phyloP scores from a whole-genome alignment of 2,113 vertebrate genomes.

The Tichodroma muraria region DNA sequence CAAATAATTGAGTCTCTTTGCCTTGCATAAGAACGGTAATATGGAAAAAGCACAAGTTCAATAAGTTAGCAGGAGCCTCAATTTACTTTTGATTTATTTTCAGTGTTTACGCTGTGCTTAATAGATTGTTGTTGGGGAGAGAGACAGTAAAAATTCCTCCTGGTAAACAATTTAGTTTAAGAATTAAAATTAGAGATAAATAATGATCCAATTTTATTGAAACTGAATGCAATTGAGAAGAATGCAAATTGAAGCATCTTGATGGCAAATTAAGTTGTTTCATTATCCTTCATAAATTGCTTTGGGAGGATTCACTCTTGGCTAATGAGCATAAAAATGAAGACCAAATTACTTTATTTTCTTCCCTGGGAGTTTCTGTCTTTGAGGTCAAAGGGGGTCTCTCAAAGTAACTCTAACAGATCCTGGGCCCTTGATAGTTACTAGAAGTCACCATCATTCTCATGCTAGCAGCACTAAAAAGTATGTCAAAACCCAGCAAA shows the following conservation, averaged over 20 bases:
- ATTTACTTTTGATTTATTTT: constrained; percentile 64
- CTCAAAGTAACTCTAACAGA: not conserved
- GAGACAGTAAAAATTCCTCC: constrained; percentile 31
- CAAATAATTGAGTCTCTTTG: constrained; percentile 5
- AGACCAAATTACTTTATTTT: not conserved
- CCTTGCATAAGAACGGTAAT: not conserved
- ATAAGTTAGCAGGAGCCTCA: constrained; percentile 30
- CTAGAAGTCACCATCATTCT: not conserved
- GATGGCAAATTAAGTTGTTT: constrained; percentile 53
- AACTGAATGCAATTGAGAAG: not conserved
- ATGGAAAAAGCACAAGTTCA: constrained; percentile 26
- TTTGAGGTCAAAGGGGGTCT: not conserved
- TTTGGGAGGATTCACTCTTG: constrained; percentile 26
- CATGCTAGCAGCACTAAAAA: not conserved
- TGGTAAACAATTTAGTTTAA: constrained; percentile 56
- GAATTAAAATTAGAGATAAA: constrained; percentile 60
- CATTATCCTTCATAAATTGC: constrained; percentile 56
- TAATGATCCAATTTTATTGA: constrained; percentile 44
- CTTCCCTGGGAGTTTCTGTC: not conserved
- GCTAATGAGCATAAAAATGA: constrained; percentile 27
- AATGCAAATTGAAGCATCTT: constrained; percentile 38
- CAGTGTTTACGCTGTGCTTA: constrained; percentile 24
- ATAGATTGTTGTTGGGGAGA: constrained; percentile 49
- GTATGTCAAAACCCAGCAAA: not conserved
- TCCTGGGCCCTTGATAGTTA: not conserved